Percentiles rank a stretch among this genome's conserved stretches.
Conservation (phyloP, 2,888 invertebrate genomes). For the Chloromyia formosa region DNA sequence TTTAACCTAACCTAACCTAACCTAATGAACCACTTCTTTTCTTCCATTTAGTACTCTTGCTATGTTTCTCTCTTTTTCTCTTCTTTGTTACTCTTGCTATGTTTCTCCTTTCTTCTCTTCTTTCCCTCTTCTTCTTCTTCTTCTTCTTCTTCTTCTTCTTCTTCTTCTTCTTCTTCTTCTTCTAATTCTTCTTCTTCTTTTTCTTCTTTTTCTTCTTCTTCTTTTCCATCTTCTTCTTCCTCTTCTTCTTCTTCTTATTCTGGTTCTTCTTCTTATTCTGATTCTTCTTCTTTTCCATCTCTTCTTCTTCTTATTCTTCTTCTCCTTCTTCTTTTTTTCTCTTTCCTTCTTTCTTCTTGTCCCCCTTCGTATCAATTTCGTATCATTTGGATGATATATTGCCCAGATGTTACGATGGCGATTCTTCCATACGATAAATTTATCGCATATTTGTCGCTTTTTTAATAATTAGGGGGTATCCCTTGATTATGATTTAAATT, state of each 20-base stretch:
- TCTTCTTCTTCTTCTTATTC: not conserved
- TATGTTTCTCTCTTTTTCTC: not conserved
- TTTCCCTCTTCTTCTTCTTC: not conserved
- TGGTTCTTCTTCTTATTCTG: not conserved
- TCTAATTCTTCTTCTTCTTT: not conserved
- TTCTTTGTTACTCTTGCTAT: not conserved
- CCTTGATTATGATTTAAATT: too few species aligned
- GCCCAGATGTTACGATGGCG: too few species aligned
- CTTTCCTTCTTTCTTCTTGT: not conserved
- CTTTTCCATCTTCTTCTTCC: slow-evolving; percentile 2
- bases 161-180: not conserved
- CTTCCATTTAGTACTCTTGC: not conserved
- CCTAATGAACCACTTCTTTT: not conserved
- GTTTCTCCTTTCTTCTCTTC: slow-evolving; percentile 6
- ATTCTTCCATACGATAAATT: too few species aligned
- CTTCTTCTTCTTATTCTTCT: slow-evolving; percentile 3
- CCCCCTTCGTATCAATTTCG: too few species aligned
- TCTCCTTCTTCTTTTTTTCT: slow-evolving; percentile 7
- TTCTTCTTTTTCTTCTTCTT: not conserved
- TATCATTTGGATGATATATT: too few species aligned
- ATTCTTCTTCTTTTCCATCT: not conserved
- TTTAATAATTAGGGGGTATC: too few species aligned
- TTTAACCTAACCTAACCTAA: too few species aligned
- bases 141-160: slow-evolving; percentile 4
- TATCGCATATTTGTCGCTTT: too few species aligned